Conservation (phyloP, 2,797 vertebrate genomes). For the Xenopus petersii region DNA sequence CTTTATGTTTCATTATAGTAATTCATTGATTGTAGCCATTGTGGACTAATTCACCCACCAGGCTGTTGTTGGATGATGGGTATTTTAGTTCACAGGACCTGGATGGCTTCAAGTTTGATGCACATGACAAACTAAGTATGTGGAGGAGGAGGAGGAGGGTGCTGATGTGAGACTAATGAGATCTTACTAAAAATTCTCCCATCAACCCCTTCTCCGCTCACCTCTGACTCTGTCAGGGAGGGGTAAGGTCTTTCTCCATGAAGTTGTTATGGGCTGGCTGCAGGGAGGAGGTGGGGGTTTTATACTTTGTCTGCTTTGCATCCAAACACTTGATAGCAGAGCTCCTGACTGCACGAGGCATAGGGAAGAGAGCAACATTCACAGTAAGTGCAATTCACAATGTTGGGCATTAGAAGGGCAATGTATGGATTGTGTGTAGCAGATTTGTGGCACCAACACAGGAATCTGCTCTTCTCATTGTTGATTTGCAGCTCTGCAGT, state of each 20-base stretch:
- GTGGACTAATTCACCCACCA: no score
- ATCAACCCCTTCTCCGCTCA: not conserved
- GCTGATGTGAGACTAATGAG: conserved; percentile 16
- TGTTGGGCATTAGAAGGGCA: not conserved
- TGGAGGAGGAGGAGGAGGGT: conserved; percentile 1
- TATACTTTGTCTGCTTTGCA: conserved; percentile 38
- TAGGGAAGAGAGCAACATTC: not conserved
- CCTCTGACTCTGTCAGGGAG: conserved; percentile 24
- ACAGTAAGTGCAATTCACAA: conserved; percentile 14
- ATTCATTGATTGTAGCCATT: no score
- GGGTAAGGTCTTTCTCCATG: conserved; percentile 16
- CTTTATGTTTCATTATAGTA: no score
- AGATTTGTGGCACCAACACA: not conserved
- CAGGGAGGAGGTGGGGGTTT: conserved; percentile 17
- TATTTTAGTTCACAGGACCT: no score
- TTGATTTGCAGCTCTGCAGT: not conserved
- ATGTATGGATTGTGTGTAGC: no score
- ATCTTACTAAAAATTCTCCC: conserved; percentile 5
- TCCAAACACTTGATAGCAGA: conserved; percentile 39
- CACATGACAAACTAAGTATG: not conserved
- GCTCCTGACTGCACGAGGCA: conserved; percentile 21
- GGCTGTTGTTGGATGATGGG: no score
- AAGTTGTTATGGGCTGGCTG: conserved; percentile 35
- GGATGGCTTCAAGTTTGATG: no score
- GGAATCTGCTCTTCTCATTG: no score